Evolutionary conservation across 2,113 vertebrate genomes (phyloP).

Genomic region (Brachyhypopomus gauderio): DNA sequence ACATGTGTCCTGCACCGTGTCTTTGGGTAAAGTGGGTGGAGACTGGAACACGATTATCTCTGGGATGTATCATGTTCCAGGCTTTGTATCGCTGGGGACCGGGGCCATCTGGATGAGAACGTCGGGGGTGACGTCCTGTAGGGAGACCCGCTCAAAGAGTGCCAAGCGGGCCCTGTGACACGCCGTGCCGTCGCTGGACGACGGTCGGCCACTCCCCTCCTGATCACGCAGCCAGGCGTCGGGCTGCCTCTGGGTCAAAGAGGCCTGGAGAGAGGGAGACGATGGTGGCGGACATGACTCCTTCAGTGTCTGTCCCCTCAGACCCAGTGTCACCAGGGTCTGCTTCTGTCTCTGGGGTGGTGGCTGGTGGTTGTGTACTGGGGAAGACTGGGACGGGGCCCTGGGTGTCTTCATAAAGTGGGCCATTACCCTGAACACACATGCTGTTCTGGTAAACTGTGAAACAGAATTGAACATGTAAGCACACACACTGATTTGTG

Average conservation of each 20-base stretch:
- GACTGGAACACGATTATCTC: slow-evolving; percentile 35
- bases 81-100: slow-evolving; percentile 11
- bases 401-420: no score
- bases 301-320: background rate
- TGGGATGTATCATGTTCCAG: slow-evolving; percentile 25
- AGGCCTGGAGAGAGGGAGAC: slow-evolving; percentile 5
- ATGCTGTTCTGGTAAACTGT: no score
- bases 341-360: background rate
- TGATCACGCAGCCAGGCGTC: background rate
- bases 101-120: slow-evolving; percentile 11
- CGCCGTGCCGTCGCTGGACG: no score
- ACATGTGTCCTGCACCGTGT: background rate
- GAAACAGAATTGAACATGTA: no score
- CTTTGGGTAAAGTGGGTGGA: background rate
- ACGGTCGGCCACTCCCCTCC: background rate
- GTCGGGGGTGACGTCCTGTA: background rate
- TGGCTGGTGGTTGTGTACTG: no score
- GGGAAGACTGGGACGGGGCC: no score
- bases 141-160: slow-evolving; percentile 25
- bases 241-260: background rate
- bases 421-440: no score
- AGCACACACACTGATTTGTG: no score
- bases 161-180: background rate
- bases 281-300: slow-evolving; percentile 8
- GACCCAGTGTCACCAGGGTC: no score